These are phyloP conservation scores for Bufo gargarizans DNA, from an alignment of 2,113 vertebrate genomes.

Conservation along the genomic window DNA sequence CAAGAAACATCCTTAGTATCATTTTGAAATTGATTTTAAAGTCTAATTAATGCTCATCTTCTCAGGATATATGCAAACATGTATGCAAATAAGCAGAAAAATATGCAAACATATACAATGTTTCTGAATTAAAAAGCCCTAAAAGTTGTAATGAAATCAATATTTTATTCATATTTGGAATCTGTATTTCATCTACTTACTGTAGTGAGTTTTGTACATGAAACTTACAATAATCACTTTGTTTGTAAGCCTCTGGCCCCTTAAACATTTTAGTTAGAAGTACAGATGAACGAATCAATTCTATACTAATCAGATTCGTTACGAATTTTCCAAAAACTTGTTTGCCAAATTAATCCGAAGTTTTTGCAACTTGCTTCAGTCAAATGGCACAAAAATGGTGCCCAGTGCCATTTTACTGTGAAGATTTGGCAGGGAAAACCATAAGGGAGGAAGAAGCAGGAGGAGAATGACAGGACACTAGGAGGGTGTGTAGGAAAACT, in stretches of 20 bases:
- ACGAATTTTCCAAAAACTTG: too few relatives aligned
- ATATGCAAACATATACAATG: slow-evolving; percentile 87
- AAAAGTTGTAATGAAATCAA: slow-evolving; percentile 87
- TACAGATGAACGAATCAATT: too few relatives aligned
- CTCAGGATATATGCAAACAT: slow-evolving; percentile 87
- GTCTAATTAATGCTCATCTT: slow-evolving; percentile 82
- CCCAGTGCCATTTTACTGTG: too few relatives aligned
- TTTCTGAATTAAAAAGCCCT: slow-evolving; percentile 83
- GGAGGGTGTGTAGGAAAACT: too few relatives aligned
- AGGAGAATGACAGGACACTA: too few relatives aligned
- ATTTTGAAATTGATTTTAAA: slow-evolving; percentile 84
- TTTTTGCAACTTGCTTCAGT: too few relatives aligned
- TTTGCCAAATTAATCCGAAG: too few relatives aligned
- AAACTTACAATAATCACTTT: background rate
- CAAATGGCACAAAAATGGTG: too few relatives aligned
- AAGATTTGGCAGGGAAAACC: too few relatives aligned
- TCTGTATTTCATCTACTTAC: slow-evolving; percentile 34
- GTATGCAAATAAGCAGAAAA: slow-evolving; percentile 84
- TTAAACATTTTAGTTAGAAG: background rate
- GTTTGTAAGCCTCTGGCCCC: background rate
- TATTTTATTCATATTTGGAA: slow-evolving; percentile 85
- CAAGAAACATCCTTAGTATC: slow-evolving; percentile 81
- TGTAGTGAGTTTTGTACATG: slow-evolving; percentile 24
- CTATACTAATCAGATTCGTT: too few relatives aligned
- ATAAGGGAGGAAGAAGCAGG: too few relatives aligned